phyloP scores from a whole-genome alignment of 1,140 invertebrate genomes.

The Ips typographus region DNA sequence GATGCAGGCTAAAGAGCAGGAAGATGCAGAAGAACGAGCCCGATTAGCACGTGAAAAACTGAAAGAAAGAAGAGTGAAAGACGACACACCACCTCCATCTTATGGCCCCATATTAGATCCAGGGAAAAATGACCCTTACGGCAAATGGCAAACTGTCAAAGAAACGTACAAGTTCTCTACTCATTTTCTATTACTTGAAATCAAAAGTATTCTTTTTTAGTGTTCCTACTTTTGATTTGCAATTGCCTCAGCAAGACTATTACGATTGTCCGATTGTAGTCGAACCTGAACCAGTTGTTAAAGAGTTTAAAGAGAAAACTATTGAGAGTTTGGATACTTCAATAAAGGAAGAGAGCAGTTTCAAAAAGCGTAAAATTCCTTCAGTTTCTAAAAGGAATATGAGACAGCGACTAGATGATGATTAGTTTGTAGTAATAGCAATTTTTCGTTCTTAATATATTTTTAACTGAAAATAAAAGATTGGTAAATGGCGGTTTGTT shows the following conservation, averaged over 20 bases:
- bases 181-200: constrained; percentile 27
- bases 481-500: too few relatives aligned
- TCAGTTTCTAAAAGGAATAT: constrained; percentile 57
- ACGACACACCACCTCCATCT: constrained; percentile 43
- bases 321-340: constrained; percentile 53
- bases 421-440: constrained; percentile 47
- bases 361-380: constrained; percentile 68
- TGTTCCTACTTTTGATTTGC: constrained; percentile 54
- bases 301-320: constrained; percentile 67
- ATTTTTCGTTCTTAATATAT: too few relatives aligned
- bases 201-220: constrained; percentile 40
- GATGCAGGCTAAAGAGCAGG: constrained; percentile 50
- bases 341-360: constrained; percentile 49
- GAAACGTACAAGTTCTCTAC: constrained; percentile 2
- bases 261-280: constrained; percentile 48
- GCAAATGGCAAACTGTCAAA: constrained; percentile 63
- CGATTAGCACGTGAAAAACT: constrained; percentile 46
- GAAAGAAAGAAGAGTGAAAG: constrained; percentile 45
- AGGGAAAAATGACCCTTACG: constrained; percentile 62
- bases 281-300: constrained; percentile 53
- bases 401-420: constrained; percentile 60
- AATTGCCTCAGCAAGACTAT: constrained; percentile 58
- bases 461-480: too few relatives aligned
- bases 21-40: constrained; percentile 53
- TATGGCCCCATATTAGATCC: constrained; percentile 53